A percentile compares a stretch with the other conserved stretches of the same genome.
Evolutionary conservation across 2,113 vertebrate species (phyloP).

Genomic region (Collichthys lucidus): DNA sequence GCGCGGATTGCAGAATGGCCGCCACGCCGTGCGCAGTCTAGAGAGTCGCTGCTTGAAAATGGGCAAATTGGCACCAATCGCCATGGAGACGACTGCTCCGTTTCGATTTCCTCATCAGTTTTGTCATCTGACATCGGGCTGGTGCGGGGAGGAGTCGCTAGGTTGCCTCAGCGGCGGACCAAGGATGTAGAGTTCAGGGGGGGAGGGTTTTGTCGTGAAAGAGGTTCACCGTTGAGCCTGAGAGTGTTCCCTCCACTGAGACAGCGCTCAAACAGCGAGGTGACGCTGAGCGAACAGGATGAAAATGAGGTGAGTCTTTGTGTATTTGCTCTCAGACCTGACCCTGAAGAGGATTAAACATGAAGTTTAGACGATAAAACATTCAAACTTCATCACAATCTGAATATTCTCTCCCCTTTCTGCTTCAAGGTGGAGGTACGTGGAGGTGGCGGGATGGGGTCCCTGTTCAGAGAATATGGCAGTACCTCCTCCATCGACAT

Average conservation of each 20-base stretch:
- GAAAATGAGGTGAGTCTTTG: slow-evolving; percentile 72
- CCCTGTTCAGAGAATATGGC: slow-evolving; percentile 91
- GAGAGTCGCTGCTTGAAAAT: slow-evolving; percentile 83
- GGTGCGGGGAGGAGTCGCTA: slow-evolving; percentile 72
- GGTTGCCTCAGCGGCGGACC: slow-evolving; percentile 83
- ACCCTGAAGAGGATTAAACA: background rate
- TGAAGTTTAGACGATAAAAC: background rate
- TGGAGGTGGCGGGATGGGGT: slow-evolving; percentile 67
- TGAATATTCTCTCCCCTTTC: slow-evolving; percentile 1
- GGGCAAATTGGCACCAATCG: slow-evolving; percentile 74
- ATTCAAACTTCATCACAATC: background rate
- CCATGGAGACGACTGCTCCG: slow-evolving; percentile 61
- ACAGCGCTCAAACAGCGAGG: slow-evolving; percentile 93
- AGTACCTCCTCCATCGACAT: slow-evolving; percentile 96
- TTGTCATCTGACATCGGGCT: slow-evolving; percentile 65
- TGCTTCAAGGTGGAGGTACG: slow-evolving; percentile 67
- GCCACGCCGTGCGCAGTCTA: slow-evolving; percentile 86
- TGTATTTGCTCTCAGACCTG: no score
- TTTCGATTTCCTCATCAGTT: slow-evolving; percentile 47
- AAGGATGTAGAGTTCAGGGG: slow-evolving; percentile 90
- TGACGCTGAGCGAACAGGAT: slow-evolving; percentile 93
- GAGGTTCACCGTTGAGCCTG: slow-evolving; percentile 80
- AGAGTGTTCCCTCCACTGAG: slow-evolving; percentile 83
- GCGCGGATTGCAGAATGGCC: slow-evolving; percentile 95
- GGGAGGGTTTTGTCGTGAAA: slow-evolving; percentile 80